Base-by-base conservation (phyloP, 2,888 invertebrate genomes). In the Blastobasis lacticolella region DNA sequence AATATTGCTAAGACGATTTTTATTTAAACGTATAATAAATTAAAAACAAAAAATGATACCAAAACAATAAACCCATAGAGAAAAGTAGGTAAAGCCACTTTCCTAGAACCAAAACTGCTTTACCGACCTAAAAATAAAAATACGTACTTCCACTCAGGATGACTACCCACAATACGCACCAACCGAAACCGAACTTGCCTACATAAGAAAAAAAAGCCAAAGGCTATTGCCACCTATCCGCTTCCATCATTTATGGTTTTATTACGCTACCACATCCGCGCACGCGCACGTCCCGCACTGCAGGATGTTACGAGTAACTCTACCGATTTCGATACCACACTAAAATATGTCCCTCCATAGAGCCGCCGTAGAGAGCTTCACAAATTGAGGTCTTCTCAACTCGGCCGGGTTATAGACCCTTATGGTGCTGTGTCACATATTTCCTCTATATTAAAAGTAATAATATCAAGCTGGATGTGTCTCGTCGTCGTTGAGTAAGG, bases 191-290 rank as follows among this genome's bases (percentile, higher is more conserved):
- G 23, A 23, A 23, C 23, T 23, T 23, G 23, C 23, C 23, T 23
- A 23, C 23, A 23, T 3, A 23, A 23, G 23, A 23, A 23, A 23
- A 23, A 23, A 23, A 23, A 23, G 3, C 23, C 23, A 23, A 37
- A 46, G 46, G 48, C 51, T 48, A 52, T 52, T 49, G 48, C 45
- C 51, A 10, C 46, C 23, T 23, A 23, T 23, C 23, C 23, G 23
- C 23, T 23, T 57, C 57, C 45, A 46, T 51, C 48, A 54, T 58
- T 59, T 67, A 66, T 62, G 62, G 64, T 63, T 71, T 71, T 70
- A 66, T 66, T 69, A 58, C 62, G 49, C 49, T 52, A 67, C 81
- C 83, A 75, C 84, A 85, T 85, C 85, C 85, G 82, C 69, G 72
- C 76, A 69, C 67, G 73, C 71, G 71, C 61, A 53, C 23, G 65